These are phyloP conservation scores for Drosophila rufa DNA, from an alignment of 1,140 invertebrate genomes.

Conservation along the genomic window DNA sequence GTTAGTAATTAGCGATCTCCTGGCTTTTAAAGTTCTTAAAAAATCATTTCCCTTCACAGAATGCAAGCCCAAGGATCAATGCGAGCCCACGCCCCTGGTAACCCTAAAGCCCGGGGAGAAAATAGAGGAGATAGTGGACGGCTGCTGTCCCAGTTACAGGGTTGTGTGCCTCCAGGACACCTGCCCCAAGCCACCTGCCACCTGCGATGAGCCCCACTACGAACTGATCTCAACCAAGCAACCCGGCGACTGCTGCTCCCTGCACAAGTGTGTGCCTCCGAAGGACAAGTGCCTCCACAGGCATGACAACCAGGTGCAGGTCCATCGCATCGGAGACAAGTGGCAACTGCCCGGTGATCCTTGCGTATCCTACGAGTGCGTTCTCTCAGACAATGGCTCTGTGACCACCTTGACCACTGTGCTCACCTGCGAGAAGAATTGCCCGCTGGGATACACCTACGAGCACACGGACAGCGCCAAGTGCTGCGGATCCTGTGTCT, in stretches of 20 bases:
- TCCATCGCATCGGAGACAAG: conserved; percentile 2
- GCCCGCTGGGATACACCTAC: conserved; percentile 5
- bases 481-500: conserved; percentile 14
- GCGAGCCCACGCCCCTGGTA: neutral
- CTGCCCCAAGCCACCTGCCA: conserved; percentile 11
- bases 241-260: conserved; percentile 8
- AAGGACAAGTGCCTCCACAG: conserved; percentile 2
- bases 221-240: conserved; percentile 7
- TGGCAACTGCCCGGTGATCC: conserved; percentile 3
- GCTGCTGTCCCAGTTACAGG: conserved; percentile 7
- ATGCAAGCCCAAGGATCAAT: conserved; percentile 19
- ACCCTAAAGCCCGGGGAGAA: conserved; percentile 6
- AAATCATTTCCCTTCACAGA: neutral
- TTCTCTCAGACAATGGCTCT: neutral
- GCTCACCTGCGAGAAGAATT: conserved; percentile 13
- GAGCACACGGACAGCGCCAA: conserved; percentile 21
- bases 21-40: neutral
- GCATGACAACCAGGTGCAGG: conserved; percentile 3
- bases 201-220: conserved; percentile 5
- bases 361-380: conserved; percentile 14
- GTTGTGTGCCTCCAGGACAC: neutral
- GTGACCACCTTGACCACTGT: conserved; percentile 5
- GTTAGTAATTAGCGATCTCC: neutral
- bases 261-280: conserved; percentile 13
- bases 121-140: neutral